Percentiles rank a stretch among this genome's conserved stretches.
Conservation (phyloP, 2,888 invertebrate genomes). For the Nephrotoma guestfalica region DNA sequence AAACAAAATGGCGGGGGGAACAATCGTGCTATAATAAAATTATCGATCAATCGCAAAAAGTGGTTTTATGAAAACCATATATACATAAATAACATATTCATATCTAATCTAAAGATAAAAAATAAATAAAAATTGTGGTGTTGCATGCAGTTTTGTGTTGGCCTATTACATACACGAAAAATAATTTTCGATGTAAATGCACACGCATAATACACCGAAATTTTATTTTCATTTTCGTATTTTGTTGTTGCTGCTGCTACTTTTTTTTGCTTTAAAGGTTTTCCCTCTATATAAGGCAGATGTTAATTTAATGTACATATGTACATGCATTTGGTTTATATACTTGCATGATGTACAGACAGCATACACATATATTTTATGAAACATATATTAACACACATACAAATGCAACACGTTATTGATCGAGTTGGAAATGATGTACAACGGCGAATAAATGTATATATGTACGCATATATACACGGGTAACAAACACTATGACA, state of each 20-base stretch:
- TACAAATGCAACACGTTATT: not conserved
- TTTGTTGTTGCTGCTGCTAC: not conserved
- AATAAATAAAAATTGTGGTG: not conserved
- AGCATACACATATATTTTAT: not conserved
- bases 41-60: not conserved
- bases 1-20: not conserved
- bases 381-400: not conserved
- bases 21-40: not conserved
- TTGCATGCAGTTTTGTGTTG: not conserved
- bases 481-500: not conserved
- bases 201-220: not conserved
- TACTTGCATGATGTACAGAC: not conserved
- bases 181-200: not conserved
- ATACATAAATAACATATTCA: not conserved
- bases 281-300: not conserved
- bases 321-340: not conserved
- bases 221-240: not conserved
- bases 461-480: not conserved
- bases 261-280: not conserved
- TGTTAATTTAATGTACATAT: not conserved
- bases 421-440: not conserved
- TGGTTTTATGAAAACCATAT: not conserved
- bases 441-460: not conserved
- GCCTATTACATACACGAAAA: not conserved
- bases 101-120: not conserved